Conservation (phyloP, 2,797 vertebrate genomes). For the Vespertilio murinus region DNA sequence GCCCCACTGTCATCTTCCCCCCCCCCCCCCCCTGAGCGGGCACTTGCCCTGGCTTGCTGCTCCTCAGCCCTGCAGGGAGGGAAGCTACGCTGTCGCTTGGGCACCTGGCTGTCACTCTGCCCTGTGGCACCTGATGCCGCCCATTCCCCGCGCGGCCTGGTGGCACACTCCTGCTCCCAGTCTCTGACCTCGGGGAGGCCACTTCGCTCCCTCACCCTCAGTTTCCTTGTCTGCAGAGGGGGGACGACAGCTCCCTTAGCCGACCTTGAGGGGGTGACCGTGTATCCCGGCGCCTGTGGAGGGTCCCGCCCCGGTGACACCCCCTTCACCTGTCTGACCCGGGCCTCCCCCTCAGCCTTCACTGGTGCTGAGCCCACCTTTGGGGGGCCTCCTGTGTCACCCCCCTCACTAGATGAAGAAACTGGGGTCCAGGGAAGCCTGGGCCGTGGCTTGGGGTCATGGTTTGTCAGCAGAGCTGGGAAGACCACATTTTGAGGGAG, state of each 20-base stretch:
- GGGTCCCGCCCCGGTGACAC: rapidly evolving
- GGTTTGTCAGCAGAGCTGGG: background rate
- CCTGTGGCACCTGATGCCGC: too few relatives aligned
- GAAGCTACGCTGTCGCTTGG: background rate
- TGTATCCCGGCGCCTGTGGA: background rate
- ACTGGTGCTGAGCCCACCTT: background rate
- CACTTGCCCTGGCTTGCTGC: background rate
- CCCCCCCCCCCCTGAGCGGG: background rate
- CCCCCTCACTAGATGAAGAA: background rate
- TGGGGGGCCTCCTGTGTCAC: too few relatives aligned
- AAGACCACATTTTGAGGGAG: background rate
- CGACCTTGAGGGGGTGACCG: background rate
- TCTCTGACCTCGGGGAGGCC: background rate
- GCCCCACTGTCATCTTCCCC: background rate
- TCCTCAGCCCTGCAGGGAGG: background rate
- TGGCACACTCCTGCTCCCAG: background rate
- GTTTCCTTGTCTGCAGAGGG: background rate
- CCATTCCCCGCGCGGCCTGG: background rate
- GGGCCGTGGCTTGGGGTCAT: background rate
- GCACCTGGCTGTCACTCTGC: background rate
- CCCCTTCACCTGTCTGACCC: background rate
- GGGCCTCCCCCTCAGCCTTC: background rate
- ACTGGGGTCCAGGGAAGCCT: background rate
- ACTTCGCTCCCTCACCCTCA: background rate
- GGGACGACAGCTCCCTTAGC: background rate